Conservation (phyloP, 1,140 invertebrate genomes). For the Paraescarpia echinospica region DNA sequence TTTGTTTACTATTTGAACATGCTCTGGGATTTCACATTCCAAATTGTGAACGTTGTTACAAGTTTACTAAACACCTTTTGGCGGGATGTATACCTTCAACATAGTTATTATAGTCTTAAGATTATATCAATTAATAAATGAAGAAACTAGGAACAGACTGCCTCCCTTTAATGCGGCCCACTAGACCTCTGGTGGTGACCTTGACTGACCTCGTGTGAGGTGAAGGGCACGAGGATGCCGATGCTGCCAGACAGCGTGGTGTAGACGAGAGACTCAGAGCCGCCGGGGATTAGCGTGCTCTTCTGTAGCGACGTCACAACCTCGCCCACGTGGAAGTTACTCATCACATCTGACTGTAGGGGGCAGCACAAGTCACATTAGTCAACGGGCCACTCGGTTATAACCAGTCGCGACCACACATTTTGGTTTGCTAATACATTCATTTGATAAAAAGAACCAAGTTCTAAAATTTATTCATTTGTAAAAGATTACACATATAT, state of each 20-base stretch:
- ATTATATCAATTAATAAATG: too few species aligned
- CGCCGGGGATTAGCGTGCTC: conserved; percentile 94
- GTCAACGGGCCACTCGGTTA: not conserved
- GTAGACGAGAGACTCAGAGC: conserved; percentile 93
- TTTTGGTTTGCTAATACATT: too few species aligned
- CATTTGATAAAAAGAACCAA: not conserved
- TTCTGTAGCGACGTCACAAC: conserved; percentile 74
- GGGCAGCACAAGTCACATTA: not conserved
- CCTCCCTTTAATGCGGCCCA: too few species aligned
- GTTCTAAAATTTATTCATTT: not conserved
- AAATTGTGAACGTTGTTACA: too few species aligned
- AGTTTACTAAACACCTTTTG: too few species aligned
- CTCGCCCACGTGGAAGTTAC: conserved; percentile 95
- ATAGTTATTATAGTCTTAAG: too few species aligned
- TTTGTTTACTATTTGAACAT: too few species aligned
- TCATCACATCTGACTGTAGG: conserved; percentile 76
- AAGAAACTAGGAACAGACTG: too few species aligned
- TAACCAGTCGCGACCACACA: not conserved
- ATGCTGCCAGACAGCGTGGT: conserved; percentile 90
- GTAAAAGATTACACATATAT: too few species aligned
- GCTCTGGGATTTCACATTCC: too few species aligned
- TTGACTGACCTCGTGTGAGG: conserved; percentile 78
- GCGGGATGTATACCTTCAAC: too few species aligned
- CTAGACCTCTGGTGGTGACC: too few species aligned
- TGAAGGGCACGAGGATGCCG: conserved; percentile 95